A percentile compares a stretch with the other conserved stretches of the same genome.
These are phyloP conservation scores for Lepus townsendii DNA, from an alignment of 2,797 vertebrate species.

Conservation along the genomic window DNA sequence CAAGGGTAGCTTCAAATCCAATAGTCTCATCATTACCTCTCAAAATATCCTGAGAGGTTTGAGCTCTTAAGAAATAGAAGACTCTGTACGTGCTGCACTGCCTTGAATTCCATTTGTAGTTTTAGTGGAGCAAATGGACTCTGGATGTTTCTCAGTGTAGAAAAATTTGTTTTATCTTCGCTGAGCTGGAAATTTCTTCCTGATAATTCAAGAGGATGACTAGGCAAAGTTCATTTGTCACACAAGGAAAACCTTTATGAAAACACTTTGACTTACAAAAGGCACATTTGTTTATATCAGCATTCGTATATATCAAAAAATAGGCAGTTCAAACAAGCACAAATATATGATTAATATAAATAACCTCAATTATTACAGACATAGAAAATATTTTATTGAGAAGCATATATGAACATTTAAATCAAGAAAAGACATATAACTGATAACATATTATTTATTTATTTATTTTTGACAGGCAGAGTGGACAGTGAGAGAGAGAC, in stretches of 20 bases:
- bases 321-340: not conserved
- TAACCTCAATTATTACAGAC: not conserved
- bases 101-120: conserved; percentile 96
- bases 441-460: not conserved
- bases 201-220: conserved; percentile 92
- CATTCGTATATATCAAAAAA: not conserved
- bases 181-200: conserved; percentile 88
- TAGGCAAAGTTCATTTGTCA: conserved; percentile 94
- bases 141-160: conserved; percentile 95
- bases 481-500: no score
- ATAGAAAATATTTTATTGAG: not conserved
- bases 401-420: not conserved
- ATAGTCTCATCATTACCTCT: conserved; percentile 92
- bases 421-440: not conserved
- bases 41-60: conserved; percentile 94
- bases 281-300: not conserved
- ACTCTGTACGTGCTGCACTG: conserved; percentile 94
- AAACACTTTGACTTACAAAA: not conserved
- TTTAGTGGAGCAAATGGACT: conserved; percentile 95
- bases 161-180: conserved; percentile 95
- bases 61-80: conserved; percentile 95
- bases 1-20: conserved; percentile 95
- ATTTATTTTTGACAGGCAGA: no score
- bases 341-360: not conserved
- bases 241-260: conserved; percentile 89